Base-by-base conservation (phyloP, 2,797 vertebrate genomes). In the Enteromius unitaeniatus region DNA sequence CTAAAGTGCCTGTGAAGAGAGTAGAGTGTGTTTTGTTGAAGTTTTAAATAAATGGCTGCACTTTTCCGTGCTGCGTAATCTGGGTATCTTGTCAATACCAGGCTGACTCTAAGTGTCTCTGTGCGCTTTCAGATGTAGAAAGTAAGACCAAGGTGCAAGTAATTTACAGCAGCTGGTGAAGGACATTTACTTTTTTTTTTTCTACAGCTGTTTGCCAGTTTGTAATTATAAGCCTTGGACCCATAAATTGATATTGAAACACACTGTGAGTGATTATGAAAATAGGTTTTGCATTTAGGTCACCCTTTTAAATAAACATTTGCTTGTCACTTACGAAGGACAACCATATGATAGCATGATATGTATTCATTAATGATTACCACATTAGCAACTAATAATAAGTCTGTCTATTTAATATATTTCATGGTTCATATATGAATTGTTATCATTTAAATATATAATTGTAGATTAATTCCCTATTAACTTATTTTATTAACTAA, bases 21-120 rank as follows among this genome's bases (percentile, higher is more conserved):
- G 88, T 21, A 67, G 64, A 89, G 79, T 73, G 45, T 77, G 77
- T 77, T 89, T 91, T 88, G 90, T 91, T 83, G 77, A 74, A 88
- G 88, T 91, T 89, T 86, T 84, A 84, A 87, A 91, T 90, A 93
- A 92, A 93, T 90, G 88, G 88, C 88, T 89, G 86, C 86, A 88
- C 86, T 88, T 76, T 60, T 88, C 81, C 84, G 87, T 53, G 80
- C 87, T 86, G 85, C 90, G 91, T 87, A 89, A 90, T 91, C 90
- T 93, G 90, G 91, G 92, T 75, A 42, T 2, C 21, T 90, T 85
- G 86, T 88, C 86, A 89, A 90, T 87, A 85, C 73, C 82, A 81
- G 87, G 74, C 85, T 77, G 78, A 89, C 89, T 67, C 80, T 92
- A 90, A 40, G 67, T 55, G 53, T 73, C 14, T 82, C 79, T 86